These are phyloP conservation scores for Zaprionus capensis DNA, from an alignment of 1,140 invertebrate species.

Conservation along the genomic window DNA sequence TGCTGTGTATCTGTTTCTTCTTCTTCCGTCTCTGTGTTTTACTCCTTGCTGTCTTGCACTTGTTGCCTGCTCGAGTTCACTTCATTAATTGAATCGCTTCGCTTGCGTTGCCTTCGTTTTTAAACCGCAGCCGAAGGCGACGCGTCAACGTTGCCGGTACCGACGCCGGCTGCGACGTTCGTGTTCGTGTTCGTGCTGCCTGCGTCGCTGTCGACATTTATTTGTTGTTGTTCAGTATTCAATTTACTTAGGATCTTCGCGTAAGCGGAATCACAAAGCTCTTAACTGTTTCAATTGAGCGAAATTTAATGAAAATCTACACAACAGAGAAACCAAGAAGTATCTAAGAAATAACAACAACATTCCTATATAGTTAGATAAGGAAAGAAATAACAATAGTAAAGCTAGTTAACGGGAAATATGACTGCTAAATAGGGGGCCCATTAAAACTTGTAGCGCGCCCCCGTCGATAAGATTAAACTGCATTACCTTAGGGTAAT, in stretches of 20 bases:
- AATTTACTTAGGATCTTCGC: conserved; percentile 58
- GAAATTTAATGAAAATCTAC: conserved; percentile 43
- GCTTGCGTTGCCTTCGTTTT: conserved; percentile 33
- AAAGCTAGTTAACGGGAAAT: conserved; percentile 13
- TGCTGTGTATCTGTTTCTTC: neutral
- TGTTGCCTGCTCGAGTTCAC: conserved; percentile 53
- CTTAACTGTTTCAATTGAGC: conserved; percentile 67
- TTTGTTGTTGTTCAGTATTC: conserved; percentile 68
- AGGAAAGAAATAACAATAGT: neutral
- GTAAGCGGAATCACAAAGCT: conserved; percentile 60
- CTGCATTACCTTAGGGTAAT: conserved; percentile 18
- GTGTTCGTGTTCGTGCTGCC: conserved; percentile 1
- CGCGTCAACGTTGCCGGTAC: neutral
- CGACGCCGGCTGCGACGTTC: conserved; percentile 5
- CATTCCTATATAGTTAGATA: neutral
- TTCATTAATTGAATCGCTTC: conserved; percentile 56
- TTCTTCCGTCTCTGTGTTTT: neutral
- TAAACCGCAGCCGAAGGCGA: conserved; percentile 46
- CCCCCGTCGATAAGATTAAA: conserved; percentile 25
- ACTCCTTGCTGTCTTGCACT: conserved; percentile 5
- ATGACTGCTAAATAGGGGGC: conserved; percentile 4
- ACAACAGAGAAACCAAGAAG: conserved; percentile 2
- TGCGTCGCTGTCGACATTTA: conserved; percentile 33
- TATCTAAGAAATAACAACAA: neutral
- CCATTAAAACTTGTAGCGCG: conserved; percentile 9